Evolutionary conservation across 1,140 invertebrate species (phyloP).

Genomic region (Caenorhabditis remanei): DNA sequence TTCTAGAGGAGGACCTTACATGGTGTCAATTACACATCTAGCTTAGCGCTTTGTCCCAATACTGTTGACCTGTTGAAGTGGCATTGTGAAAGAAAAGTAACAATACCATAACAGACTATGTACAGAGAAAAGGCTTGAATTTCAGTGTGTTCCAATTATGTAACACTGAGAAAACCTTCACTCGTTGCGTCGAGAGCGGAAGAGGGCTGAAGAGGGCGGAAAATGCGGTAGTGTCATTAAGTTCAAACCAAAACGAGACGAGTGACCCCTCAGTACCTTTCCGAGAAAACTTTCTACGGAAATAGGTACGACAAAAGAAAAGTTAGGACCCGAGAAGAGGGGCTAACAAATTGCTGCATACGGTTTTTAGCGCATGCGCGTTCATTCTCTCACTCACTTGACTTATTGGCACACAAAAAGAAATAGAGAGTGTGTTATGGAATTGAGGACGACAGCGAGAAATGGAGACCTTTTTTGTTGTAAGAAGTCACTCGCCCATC

Average conservation of each 20-base stretch:
- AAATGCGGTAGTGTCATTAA: constrained; percentile 38
- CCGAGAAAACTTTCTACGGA: constrained; percentile 28
- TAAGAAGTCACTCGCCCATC: not conserved
- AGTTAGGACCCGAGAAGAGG: not conserved
- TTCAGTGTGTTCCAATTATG: constrained; percentile 55
- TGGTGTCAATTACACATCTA: constrained; percentile 51
- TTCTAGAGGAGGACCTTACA: constrained; percentile 7
- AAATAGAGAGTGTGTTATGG: constrained; percentile 35
- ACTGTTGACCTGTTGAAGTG: constrained; percentile 39
- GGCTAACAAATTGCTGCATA: constrained; percentile 56
- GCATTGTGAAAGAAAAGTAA: constrained; percentile 21
- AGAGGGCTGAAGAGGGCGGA: not conserved
- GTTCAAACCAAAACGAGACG: constrained; percentile 41
- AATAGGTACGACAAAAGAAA: constrained; percentile 39
- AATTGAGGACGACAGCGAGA: not conserved
- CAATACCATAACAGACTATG: constrained; percentile 42
- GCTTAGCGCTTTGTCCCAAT: constrained; percentile 23
- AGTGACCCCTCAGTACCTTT: constrained; percentile 43
- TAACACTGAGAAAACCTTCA: not conserved
- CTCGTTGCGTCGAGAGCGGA: constrained; percentile 35
- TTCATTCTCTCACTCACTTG: constrained; percentile 35
- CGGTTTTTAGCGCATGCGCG: constrained; percentile 33
- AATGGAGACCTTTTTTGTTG: constrained; percentile 14
- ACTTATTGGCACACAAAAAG: constrained; percentile 45
- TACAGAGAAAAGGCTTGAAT: constrained; percentile 34